Conservation (phyloP, 2,888 invertebrate genomes). For the Hoplodrina blanda region DNA sequence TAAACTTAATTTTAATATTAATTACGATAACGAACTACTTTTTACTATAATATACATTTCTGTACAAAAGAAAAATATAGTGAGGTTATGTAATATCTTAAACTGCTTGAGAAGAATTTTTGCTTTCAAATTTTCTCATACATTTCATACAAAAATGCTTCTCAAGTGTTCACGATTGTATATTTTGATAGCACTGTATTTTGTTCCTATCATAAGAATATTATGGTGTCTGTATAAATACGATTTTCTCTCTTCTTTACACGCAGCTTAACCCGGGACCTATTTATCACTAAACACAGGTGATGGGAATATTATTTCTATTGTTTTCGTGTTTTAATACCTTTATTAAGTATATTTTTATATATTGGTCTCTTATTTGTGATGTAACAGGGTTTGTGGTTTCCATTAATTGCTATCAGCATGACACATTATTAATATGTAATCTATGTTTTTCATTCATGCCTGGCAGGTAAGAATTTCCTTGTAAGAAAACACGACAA, state of each 20-base stretch:
- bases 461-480: constrained; percentile 15
- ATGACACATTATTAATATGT: constrained; percentile 51
- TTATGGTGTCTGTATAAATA: constrained; percentile 80
- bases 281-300: constrained; percentile 91
- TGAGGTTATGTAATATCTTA: constrained; percentile 61
- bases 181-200: constrained; percentile 62
- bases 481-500: neutral
- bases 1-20: no score
- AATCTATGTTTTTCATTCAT: constrained; percentile 27
- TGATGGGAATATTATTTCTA: constrained; percentile 87
- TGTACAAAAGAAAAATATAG: constrained; percentile 11
- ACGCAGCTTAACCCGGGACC: constrained; percentile 91
- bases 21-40: neutral
- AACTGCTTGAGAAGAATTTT: constrained; percentile 50
- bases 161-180: constrained; percentile 36
- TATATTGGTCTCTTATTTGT: constrained; percentile 46
- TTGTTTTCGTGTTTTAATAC: constrained; percentile 75
- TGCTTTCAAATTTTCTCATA: neutral
- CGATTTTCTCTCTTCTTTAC: constrained; percentile 89
- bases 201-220: constrained; percentile 64
- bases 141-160: constrained; percentile 36
- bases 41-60: neutral
- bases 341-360: constrained; percentile 47
- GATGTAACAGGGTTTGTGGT: constrained; percentile 59
- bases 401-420: constrained; percentile 52